Evolutionary conservation across 2,113 vertebrate species (phyloP), one percentile per base, ranked within the genome.

Genomic region (Ctenomys sociabilis): DNA sequence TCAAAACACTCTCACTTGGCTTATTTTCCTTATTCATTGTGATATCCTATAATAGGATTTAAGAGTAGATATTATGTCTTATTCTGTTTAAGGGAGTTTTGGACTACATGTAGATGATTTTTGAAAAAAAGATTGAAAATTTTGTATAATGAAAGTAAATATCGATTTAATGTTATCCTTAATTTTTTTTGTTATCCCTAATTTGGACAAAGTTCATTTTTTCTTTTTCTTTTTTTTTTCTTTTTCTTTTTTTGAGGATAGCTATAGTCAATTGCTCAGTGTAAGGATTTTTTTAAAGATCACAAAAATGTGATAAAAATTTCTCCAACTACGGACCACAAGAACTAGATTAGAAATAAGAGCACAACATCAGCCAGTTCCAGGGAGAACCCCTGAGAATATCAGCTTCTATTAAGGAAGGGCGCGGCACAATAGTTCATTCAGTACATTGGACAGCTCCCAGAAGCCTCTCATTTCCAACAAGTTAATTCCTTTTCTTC

Each of bases 361-460:
- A 88, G 6, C 68, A 64, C 28, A 43, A n/a, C 88, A 19, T 17
- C 0, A 11, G 6, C 13, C 26, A 80, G 3, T 93, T 73, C 57
- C 61, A 30, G 35, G 40, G 22, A 73, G 10, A 80, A 80, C 43
- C n/a, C 4, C 26, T 2, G 7, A 37, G 26, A 45, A 59, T 16
- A 17, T 45, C 54, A 68, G 8, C 85, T 57, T 14, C 35, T 82
- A 40, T 11, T 37, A 45, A 78, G 28, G 37, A 63, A 89, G 19
- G 45, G 37, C 14, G 70, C 49, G 57, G 70, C 40, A 0, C 16
- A 72, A 64, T 0, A 2, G 3, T 64, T 52, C 17, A 11, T 57
- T 88, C 93, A 96, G 88, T 93, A 98, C 98, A 4, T 78, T 98
- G 98, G 98, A 99, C 98, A 98, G 98, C 98, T 98, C 98, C 98